Evolutionary conservation across 2,113 vertebrate species (phyloP).

Genomic region (Atherinomorus stipes): DNA sequence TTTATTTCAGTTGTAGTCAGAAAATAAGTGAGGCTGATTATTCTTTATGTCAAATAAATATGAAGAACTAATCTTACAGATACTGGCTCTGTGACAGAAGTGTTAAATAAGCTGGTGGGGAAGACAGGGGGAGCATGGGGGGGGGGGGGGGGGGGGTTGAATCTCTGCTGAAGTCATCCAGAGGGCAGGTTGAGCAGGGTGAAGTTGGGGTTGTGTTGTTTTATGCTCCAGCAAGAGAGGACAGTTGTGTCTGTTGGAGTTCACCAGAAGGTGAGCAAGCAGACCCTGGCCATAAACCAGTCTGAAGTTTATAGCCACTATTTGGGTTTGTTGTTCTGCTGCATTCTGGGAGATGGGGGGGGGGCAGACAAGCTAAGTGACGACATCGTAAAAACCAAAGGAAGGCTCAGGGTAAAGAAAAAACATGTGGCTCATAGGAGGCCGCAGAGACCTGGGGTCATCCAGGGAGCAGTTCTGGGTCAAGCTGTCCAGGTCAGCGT

Average conservation of each 20-base stretch:
- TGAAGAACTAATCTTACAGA: not conserved
- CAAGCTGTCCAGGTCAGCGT: conserved; percentile 28
- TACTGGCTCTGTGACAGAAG: not conserved
- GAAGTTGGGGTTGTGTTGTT: conserved; percentile 76
- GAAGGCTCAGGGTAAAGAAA: conserved; percentile 19
- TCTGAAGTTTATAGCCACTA: conserved; percentile 83
- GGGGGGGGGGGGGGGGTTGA: conserved; percentile 8
- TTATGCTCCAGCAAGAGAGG: conserved; percentile 29
- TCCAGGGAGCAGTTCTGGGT: conserved; percentile 60
- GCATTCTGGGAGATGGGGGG: conserved; percentile 51
- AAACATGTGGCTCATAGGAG: conserved; percentile 60
- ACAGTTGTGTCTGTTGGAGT: conserved; percentile 80
- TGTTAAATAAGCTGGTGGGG: not conserved
- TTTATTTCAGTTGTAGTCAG: too few species aligned
- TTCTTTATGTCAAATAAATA: too few species aligned
- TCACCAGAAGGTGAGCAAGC: conserved; percentile 85
- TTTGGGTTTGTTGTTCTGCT: conserved; percentile 75
- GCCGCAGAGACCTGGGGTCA: conserved; percentile 65
- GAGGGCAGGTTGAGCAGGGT: conserved; percentile 59
- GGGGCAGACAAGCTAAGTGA: conserved; percentile 45
- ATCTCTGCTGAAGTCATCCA: conserved; percentile 34
- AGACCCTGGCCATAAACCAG: conserved; percentile 84
- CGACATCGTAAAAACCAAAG: conserved; percentile 68
- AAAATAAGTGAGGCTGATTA: too few species aligned
- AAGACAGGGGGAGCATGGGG: not conserved